Base-by-base conservation (phyloP, 2,113 vertebrate species). In the Grammomys dolichurus region DNA sequence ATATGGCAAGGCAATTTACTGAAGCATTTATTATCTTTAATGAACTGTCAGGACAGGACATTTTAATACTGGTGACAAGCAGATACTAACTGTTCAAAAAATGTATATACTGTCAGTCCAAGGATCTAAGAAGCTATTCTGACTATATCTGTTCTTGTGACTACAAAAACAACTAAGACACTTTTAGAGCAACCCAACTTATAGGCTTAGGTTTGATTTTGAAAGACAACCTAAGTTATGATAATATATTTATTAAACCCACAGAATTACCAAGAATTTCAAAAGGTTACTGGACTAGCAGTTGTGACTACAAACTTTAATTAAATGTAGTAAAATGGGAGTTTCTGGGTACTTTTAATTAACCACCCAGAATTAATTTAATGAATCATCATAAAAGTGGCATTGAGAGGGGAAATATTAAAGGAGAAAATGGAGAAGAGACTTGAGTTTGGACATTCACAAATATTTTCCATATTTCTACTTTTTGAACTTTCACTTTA, bases 201-300 rank as follows among this genome's bases (percentile, higher is more conserved):
- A 24, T 69, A 86, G 78, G 63, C 48, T 93, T 72, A 81, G 28
- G 19, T 88, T 82, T 95, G n/a, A 95, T 89, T 93, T 73, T 84
- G 33, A 92, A 96, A 90, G 63, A 90, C 95, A 90, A 96, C 75
- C 13, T 78, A 82, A 92, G 40, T 87, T 60, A 43, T 95, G 60
- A 78, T 78, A 51, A 87, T 28, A 87, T 70, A 87, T 87, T 56
- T 36, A 85, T 67, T n/a, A 95, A 89, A 60, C 69, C 76, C 77
- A 89, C 43, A 87, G 69, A 92, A 92, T 93, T 24, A 69, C 0
- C 90, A 85, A 43, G 70, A 40, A 81, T 82, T 87, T n/a, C 40
- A 92, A 93, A 80, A 82, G 78, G 69, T 87, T 54, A 46, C 0
- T 82, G 54, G n/a, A 43, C 60, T 90, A 46, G 19, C 51, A 91